Percentiles rank a stretch among this genome's conserved stretches.
phyloP scores from a whole-genome alignment of 2,113 vertebrate genomes.

The Nothobranchius furzeri region DNA sequence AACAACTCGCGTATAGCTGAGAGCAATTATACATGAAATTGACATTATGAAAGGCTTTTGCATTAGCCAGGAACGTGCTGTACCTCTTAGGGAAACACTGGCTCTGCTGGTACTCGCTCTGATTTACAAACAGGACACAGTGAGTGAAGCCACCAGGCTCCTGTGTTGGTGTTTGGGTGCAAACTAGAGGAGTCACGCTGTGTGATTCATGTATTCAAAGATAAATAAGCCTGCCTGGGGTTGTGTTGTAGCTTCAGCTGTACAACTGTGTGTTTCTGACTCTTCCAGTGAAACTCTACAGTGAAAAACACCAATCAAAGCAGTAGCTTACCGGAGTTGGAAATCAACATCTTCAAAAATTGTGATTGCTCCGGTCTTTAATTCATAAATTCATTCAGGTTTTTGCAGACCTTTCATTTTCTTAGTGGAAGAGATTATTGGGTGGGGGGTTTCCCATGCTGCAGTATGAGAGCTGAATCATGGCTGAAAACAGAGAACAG shows the following conservation, averaged over 20 bases:
- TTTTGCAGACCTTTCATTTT: neutral
- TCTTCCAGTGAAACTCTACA: conserved; percentile 5
- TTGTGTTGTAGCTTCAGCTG: too few species aligned
- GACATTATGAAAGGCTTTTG: conserved; percentile 54
- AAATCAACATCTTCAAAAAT: neutral
- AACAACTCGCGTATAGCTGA: conserved; percentile 12
- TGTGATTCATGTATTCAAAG: conserved; percentile 29
- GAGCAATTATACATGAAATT: conserved; percentile 39
- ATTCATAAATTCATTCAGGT: conserved; percentile 9
- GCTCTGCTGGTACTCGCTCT: conserved; percentile 35
- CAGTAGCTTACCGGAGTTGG: too few species aligned
- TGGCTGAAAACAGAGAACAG: conserved; percentile 32
- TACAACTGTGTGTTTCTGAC: neutral
- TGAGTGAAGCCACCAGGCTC: conserved; percentile 17
- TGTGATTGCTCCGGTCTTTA: conserved; percentile 3
- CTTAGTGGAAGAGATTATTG: conserved; percentile 7
- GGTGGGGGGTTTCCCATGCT: conserved; percentile 17
- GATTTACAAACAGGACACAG: conserved; percentile 34
- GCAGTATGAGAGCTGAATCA: conserved; percentile 24
- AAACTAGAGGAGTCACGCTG: neutral
- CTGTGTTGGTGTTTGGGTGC: conserved; percentile 31
- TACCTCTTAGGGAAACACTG: conserved; percentile 19
- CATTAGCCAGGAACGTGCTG: conserved; percentile 35
- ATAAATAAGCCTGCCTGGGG: too few species aligned
- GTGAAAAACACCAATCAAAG: conserved; percentile 15